Evolutionary conservation across 2,113 vertebrate species (phyloP), one percentile per base, ranked within the genome.

Genomic region (Amphiprion percula): DNA sequence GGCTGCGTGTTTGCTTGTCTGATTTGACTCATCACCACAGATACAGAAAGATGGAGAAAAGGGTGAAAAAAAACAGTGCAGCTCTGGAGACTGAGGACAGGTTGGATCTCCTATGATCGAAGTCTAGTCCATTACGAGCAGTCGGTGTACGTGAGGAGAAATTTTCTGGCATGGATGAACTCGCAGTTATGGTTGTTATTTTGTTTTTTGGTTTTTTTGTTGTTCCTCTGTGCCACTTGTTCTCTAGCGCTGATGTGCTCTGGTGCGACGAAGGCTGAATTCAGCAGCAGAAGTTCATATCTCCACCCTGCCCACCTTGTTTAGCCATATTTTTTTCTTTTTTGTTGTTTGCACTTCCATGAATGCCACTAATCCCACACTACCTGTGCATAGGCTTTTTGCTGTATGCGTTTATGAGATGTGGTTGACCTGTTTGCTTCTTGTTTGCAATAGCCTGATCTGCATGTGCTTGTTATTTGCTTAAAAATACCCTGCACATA

Each of bases 1-100:
- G 69, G 41, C 73, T 71, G 82, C 52, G 23, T 66, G 56, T 71
- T 60, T 59, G 55, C 65, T 65, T 67, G 70, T 80, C 65, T 67
- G 77, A 65, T 85, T 66, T 55, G 59, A 80, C 56, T 85, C 69
- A 67, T 83, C 66, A 61, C n/a, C 37, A 76, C 5, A 76, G n/a
- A 61, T 44, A 55, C 19, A n/a, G 53, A 46, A 19, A 37, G 39
- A 55, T 1, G 9, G 4, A n/a, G 65, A 28, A 37, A 23, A 19
- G 47, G 41, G 24, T 37, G 33, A 74, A 30, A 28, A 21, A 46
- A 58, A 39, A 23, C 26, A 41, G 10, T 46, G 52, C 61, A 46
- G 28, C 46, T 15, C 1, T 9, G 37, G 21, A 17, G 66, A 47
- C 8, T 56, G 4, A 15, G 33, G 16, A 61, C 44, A 19, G 49